These are phyloP conservation scores for Tetranychus piercei DNA, from an alignment of 2,888 invertebrate genomes.

Conservation along the genomic window DNA sequence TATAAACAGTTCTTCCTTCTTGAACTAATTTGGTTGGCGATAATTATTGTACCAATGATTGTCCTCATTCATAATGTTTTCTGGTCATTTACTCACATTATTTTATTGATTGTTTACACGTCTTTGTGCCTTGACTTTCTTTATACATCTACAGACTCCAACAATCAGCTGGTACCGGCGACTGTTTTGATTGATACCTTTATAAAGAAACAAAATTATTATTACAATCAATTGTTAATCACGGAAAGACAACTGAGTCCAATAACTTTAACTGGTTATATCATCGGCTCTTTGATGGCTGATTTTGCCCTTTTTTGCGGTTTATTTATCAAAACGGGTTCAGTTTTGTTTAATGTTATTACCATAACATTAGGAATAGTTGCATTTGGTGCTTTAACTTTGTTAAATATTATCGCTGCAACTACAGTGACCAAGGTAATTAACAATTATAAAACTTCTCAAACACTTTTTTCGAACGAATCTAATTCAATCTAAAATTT, in stretches of 20 bases:
- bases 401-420: background rate
- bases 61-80: background rate
- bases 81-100: background rate
- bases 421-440: background rate
- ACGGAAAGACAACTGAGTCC: background rate
- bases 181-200: background rate
- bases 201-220: background rate
- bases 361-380: background rate
- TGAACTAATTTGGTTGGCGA: background rate
- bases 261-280: background rate
- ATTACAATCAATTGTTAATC: background rate
- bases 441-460: background rate
- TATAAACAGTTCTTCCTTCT: background rate
- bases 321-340: background rate
- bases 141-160: background rate
- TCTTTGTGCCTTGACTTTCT: background rate
- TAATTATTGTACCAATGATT: background rate
- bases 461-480: background rate
- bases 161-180: background rate
- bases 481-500: background rate
- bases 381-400: background rate
- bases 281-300: background rate
- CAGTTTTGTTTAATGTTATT: background rate
- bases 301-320: background rate
- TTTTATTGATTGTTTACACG: background rate